Base-by-base conservation (phyloP, 2,888 invertebrate species). In the Girardia tigrina region DNA sequence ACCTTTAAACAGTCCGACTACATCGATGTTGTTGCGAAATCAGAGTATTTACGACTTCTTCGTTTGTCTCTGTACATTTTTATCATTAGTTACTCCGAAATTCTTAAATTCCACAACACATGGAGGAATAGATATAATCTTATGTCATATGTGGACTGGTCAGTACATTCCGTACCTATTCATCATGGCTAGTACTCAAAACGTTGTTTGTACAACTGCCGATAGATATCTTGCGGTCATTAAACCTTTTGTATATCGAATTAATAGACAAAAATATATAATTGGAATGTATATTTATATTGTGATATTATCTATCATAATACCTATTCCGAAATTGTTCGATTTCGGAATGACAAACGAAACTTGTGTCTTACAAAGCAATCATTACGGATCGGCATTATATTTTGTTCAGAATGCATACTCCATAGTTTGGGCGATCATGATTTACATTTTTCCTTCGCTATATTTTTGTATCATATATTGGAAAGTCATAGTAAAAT, bases 11-110 rank as follows among this genome's bases (percentile, higher is more conserved):
- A 56, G 56, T n/a, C 6, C 23, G 6, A 56, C 56, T 20, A 56
- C 56, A n/a, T 20, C 56, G n/a, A 12, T 56, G 4, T 4, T 56
- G n/a, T 56, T 56, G n/a, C 56, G 56, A 12, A 56, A 56, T 56
- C 56, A 56, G 23, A 56, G 56, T n/a, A 4, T 56, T 56, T 56
- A 56, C 23, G 56, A 56, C 23, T 12, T 4, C 4, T 56, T 56
- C n/a, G 56, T 56, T 4, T 56, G 56, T 56, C 23, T 56, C n/a
- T 56, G 56, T n/a, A 56, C 56, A n/a, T 56, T 56, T 56, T 56
- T 56, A 56, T 56, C 56, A 56, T 56, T 56, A 56, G 23, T 56
- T 2, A 20, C 23, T n/a, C 56, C 56, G n/a, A 4, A 16, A 16
- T 56, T 56, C 23, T 4, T 12, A 56, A 56, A n/a, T 20, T 12